phyloP scores from a whole-genome alignment of 2,113 vertebrate genomes.

The Haliaeetus leucogaster region DNA sequence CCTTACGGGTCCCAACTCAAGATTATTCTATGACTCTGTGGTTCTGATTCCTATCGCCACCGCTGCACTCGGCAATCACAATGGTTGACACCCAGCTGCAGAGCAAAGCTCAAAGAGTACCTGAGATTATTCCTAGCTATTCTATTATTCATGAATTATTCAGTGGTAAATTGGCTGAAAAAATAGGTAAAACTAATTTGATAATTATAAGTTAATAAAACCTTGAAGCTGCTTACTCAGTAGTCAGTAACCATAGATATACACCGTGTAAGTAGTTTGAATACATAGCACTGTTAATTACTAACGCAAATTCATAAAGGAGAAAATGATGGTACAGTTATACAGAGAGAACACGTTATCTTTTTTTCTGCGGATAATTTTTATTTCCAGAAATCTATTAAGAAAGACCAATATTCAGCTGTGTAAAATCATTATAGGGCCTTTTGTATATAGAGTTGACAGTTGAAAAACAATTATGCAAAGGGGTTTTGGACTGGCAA shows the following conservation, averaged over 20 bases:
- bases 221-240: background rate
- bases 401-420: background rate
- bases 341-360: background rate
- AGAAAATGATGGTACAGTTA: background rate
- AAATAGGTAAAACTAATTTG: conserved; percentile 5
- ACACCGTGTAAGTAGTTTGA: background rate
- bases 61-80: fast-evolving
- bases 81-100: background rate
- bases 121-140: background rate
- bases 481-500: background rate
- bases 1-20: background rate
- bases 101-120: background rate
- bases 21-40: background rate
- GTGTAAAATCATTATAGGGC: background rate
- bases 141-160: background rate
- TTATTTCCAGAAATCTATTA: background rate
- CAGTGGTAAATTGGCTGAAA: background rate
- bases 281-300: background rate
- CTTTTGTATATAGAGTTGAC: background rate
- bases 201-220: conserved; percentile 41
- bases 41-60: fast-evolving
- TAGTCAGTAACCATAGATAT: background rate
- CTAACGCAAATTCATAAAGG: background rate
- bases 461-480: background rate
- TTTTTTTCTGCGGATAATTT: background rate